Evolutionary conservation across 1,140 invertebrate species (phyloP).

Genomic region (Sinonovacula constricta): DNA sequence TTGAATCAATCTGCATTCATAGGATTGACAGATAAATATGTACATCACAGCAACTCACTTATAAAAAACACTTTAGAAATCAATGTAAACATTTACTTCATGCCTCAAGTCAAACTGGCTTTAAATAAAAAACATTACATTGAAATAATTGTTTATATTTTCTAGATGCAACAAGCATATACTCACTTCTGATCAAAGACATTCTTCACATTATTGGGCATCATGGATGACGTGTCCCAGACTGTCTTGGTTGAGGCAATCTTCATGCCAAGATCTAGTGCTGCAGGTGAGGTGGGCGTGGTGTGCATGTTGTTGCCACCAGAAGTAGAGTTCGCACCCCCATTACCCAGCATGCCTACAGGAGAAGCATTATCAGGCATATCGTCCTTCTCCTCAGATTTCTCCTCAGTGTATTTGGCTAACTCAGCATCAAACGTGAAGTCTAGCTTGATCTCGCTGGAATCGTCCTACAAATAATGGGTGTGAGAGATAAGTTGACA

Average conservation of each 20-base stretch:
- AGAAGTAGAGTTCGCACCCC: constrained; percentile 80
- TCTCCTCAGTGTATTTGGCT: constrained; percentile 85
- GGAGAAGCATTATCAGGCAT: constrained; percentile 78
- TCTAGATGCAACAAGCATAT: too few species aligned
- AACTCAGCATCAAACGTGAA: constrained; percentile 90
- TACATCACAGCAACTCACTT: too few species aligned
- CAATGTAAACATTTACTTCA: too few species aligned
- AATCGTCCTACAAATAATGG: constrained; percentile 85
- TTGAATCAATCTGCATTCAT: too few species aligned
- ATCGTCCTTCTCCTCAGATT: constrained; percentile 71
- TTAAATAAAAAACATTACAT: too few species aligned
- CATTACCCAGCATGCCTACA: constrained; percentile 79
- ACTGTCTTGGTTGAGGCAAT: constrained; percentile 95
- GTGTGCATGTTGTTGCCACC: constrained; percentile 75
- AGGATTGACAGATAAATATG: too few species aligned
- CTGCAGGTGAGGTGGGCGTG: constrained; percentile 85
- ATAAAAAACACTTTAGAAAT: too few species aligned
- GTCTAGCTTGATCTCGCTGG: constrained; percentile 92
- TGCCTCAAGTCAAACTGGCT: too few species aligned
- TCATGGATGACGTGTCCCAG: constrained; percentile 86
- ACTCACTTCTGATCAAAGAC: constrained; percentile 83
- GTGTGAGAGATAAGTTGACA: neutral
- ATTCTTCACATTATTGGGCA: constrained; percentile 75
- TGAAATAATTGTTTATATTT: too few species aligned
- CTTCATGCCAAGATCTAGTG: constrained; percentile 94